Conservation (phyloP, 2,888 invertebrate genomes). For the Reticulitermes lucifugus region DNA sequence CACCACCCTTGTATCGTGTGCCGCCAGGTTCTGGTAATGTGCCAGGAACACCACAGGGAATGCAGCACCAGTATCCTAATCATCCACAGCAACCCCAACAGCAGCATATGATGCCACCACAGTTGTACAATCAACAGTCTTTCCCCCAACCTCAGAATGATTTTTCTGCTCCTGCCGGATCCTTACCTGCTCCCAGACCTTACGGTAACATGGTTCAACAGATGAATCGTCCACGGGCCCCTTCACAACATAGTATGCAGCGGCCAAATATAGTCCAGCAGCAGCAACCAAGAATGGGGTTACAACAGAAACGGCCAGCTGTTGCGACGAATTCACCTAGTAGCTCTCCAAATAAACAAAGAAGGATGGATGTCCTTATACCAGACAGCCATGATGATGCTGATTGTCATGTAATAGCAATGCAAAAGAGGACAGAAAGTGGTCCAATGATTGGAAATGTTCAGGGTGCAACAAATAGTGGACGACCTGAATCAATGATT, state of each 20-base stretch:
- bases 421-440: slow-evolving; percentile 79
- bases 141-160: slow-evolving; percentile 38
- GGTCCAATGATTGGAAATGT: slow-evolving; percentile 81
- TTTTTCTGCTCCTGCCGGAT: slow-evolving; percentile 1
- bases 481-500: slow-evolving; percentile 68
- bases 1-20: slow-evolving; percentile 62
- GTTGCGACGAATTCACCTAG: slow-evolving; percentile 54
- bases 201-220: slow-evolving; percentile 44
- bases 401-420: slow-evolving; percentile 80
- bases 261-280: slow-evolving; percentile 33
- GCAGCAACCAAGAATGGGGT: slow-evolving; percentile 29
- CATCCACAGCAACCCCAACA: slow-evolving; percentile 22
- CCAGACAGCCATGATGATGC: slow-evolving; percentile 79
- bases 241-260: slow-evolving; percentile 7
- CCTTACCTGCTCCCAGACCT: slow-evolving; percentile 40
- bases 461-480: slow-evolving; percentile 66
- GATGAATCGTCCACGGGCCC: slow-evolving; percentile 36
- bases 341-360: slow-evolving; percentile 48
- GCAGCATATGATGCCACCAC: slow-evolving; percentile 32
- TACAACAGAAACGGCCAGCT: slow-evolving; percentile 36
- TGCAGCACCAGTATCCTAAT: slow-evolving; percentile 27
- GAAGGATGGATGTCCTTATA: slow-evolving; percentile 72
- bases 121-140: slow-evolving; percentile 25
- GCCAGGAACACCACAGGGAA: slow-evolving; percentile 59
- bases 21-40: slow-evolving; percentile 62